These are phyloP conservation scores for Horisme vitalbata DNA, from an alignment of 2,888 invertebrate genomes.

Conservation along the genomic window DNA sequence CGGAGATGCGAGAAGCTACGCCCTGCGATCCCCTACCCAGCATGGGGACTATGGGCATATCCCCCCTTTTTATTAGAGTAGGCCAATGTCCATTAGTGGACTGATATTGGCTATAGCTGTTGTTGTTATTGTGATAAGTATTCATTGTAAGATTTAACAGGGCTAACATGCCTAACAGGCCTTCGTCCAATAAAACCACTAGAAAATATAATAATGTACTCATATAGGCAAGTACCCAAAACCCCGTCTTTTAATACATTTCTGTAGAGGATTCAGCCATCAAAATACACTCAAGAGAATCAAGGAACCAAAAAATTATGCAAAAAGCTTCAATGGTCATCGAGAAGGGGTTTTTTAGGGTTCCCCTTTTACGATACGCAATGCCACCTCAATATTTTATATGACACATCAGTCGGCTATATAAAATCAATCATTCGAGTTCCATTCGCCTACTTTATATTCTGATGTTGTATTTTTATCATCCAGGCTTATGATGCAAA, in stretches of 20 bases:
- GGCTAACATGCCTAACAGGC: too few species aligned
- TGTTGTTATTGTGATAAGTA: too few species aligned
- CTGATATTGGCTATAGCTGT: too few species aligned
- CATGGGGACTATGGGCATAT: too few species aligned
- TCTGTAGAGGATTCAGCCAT: slow-evolving; percentile 27
- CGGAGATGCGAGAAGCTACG: too few species aligned
- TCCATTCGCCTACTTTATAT: slow-evolving; percentile 56
- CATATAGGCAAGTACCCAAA: neutral
- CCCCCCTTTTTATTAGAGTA: too few species aligned
- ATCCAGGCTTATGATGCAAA: slow-evolving; percentile 30
- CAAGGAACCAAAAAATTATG: slow-evolving; percentile 72
- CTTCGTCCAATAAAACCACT: too few species aligned
- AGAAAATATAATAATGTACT: neutral
- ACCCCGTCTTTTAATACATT: slow-evolving; percentile 11
- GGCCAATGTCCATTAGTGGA: too few species aligned
- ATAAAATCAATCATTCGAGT: slow-evolving; percentile 55
- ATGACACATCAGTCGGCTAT: slow-evolving; percentile 44
- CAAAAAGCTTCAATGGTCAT: slow-evolving; percentile 68
- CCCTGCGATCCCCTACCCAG: too few species aligned
- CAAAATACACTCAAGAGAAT: slow-evolving; percentile 50
- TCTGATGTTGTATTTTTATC: slow-evolving; percentile 54
- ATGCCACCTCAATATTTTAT: slow-evolving; percentile 50
- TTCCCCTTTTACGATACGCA: slow-evolving; percentile 46
- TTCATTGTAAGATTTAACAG: too few species aligned
- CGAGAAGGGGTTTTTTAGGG: slow-evolving; percentile 40